phyloP scores from a whole-genome alignment of 1,140 invertebrate genomes.

The Pinna nobilis region DNA sequence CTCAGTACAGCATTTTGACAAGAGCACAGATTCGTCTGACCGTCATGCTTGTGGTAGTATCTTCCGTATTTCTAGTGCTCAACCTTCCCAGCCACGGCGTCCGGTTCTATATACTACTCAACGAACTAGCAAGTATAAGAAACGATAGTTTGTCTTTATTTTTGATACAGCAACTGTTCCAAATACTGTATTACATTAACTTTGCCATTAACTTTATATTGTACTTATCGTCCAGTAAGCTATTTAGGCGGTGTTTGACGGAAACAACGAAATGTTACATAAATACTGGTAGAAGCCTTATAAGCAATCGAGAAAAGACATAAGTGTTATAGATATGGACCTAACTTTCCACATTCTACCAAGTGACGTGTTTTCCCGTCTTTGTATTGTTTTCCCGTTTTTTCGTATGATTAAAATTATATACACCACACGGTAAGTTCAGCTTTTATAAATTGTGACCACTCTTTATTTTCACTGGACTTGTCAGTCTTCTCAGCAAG shows the following conservation, averaged over 20 bases:
- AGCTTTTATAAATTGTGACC: too few relatives aligned
- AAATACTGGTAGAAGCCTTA: too few relatives aligned
- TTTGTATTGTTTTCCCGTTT: too few relatives aligned
- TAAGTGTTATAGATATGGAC: too few relatives aligned
- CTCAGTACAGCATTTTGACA: constrained; percentile 33
- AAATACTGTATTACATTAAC: constrained; percentile 82
- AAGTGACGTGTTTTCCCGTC: too few relatives aligned
- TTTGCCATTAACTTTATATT: constrained; percentile 92
- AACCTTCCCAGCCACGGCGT: constrained; percentile 81
- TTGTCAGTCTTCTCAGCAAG: too few relatives aligned
- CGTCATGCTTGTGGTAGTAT: constrained; percentile 88
- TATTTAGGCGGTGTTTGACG: constrained; percentile 29
- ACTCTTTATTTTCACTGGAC: too few relatives aligned
- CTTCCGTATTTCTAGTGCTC: constrained; percentile 85
- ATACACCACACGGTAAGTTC: too few relatives aligned
- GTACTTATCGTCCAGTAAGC: constrained; percentile 76
- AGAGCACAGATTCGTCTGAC: constrained; percentile 84
- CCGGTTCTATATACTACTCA: constrained; percentile 66
- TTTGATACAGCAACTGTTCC: constrained; percentile 59
- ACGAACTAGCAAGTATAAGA: constrained; percentile 20
- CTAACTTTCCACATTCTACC: too few relatives aligned
- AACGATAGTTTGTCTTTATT: constrained; percentile 22
- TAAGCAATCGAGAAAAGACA: too few relatives aligned
- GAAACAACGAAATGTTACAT: constrained; percentile 24
- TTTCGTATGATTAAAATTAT: too few relatives aligned